Evolutionary conservation across 2,888 invertebrate genomes (phyloP).

Genomic region (Ennomos erosarius): DNA sequence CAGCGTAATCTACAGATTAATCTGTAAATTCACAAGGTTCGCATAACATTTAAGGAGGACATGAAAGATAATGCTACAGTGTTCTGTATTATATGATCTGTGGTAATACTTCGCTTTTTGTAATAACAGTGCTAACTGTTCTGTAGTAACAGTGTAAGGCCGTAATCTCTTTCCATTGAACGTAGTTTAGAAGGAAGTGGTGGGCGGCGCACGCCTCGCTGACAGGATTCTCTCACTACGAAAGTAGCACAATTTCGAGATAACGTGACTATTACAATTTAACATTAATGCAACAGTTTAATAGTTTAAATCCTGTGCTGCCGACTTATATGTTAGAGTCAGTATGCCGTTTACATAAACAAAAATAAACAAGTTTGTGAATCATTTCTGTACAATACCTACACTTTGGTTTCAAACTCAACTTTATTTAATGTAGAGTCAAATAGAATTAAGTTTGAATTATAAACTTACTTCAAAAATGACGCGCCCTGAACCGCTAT

Average conservation of each 20-base stretch:
- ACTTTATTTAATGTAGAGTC: too few species aligned
- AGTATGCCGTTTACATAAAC: neutral
- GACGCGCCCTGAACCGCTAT: too few species aligned
- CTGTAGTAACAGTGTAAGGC: conserved; percentile 14
- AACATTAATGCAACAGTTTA: conserved; percentile 34
- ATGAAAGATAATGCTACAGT: neutral
- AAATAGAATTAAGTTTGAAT: too few species aligned
- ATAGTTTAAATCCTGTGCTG: conserved; percentile 35
- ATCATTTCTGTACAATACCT: too few species aligned
- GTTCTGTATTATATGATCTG: too few species aligned
- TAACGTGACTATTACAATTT: conserved; percentile 34
- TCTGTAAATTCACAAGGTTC: too few species aligned
- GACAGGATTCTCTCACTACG: conserved; percentile 32
- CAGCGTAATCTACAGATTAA: too few species aligned
- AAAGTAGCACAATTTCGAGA: conserved; percentile 40
- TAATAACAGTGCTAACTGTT: neutral
- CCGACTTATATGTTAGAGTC: neutral
- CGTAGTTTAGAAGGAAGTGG: conserved; percentile 40
- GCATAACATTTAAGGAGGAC: too few species aligned
- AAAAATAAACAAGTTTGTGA: too few species aligned
- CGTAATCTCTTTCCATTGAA: conserved; percentile 33
- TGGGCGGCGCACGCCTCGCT: conserved; percentile 33
- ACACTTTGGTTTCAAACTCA: too few species aligned
- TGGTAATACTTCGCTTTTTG: neutral
- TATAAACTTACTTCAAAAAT: too few species aligned